phyloP scores from a whole-genome alignment of 1,140 invertebrate species.

The Heliconius nattereri region DNA sequence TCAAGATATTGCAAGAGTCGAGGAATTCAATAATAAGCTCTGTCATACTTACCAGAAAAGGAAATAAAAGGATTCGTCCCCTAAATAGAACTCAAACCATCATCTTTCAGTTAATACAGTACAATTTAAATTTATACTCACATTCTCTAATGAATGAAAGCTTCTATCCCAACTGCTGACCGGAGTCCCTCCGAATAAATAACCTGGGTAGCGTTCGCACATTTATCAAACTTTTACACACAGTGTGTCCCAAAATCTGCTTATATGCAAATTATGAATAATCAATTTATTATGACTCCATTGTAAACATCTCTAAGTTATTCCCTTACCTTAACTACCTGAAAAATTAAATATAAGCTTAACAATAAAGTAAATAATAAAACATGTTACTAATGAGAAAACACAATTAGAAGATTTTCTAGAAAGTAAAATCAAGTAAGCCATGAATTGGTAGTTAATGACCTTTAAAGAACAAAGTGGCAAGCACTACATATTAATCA shows the following conservation, averaged over 20 bases:
- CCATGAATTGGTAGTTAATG: slow-evolving; percentile 20
- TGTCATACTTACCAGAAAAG: no score
- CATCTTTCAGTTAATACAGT: no score
- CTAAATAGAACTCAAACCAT: no score
- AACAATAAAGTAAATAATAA: neutral
- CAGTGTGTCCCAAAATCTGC: slow-evolving; percentile 41
- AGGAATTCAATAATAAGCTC: no score
- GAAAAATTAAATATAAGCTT: slow-evolving; percentile 20
- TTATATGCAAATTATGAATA: slow-evolving; percentile 44
- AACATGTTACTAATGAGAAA: neutral
- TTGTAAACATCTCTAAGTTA: slow-evolving; percentile 24
- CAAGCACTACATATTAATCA: neutral
- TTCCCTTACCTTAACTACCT: slow-evolving; percentile 16
- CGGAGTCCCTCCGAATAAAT: slow-evolving; percentile 71
- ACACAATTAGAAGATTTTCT: neutral
- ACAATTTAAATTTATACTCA: slow-evolving; percentile 48
- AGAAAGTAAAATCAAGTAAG: slow-evolving; percentile 25
- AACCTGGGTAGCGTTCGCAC: slow-evolving; percentile 73
- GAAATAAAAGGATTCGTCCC: no score
- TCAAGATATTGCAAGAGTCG: no score
- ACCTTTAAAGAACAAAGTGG: slow-evolving; percentile 21
- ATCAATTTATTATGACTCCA: slow-evolving; percentile 50
- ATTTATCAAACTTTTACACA: slow-evolving; percentile 61
- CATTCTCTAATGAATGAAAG: slow-evolving; percentile 74
- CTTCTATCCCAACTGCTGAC: slow-evolving; percentile 77